A percentile compares a stretch with the other conserved stretches of the same genome.
phyloP scores from a whole-genome alignment of 2,797 vertebrate genomes.

The Stomatorhinus walkeri region DNA sequence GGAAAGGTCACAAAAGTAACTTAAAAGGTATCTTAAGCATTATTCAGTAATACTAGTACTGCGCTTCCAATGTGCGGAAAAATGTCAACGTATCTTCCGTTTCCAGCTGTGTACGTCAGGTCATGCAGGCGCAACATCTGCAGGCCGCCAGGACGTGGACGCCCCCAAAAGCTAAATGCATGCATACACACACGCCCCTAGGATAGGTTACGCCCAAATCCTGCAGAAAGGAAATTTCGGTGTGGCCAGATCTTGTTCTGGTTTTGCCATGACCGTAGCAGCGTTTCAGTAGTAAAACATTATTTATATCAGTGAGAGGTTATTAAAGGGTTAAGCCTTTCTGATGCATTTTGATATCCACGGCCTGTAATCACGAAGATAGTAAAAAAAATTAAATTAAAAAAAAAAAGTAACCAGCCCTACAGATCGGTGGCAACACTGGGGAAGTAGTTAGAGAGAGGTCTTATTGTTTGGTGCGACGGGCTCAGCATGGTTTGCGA shows the following conservation, averaged over 20 bases:
- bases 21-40: not conserved
- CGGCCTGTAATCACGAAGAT: not conserved
- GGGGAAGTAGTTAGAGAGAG: constrained; percentile 33
- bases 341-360: not conserved
- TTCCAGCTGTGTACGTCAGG: not conserved
- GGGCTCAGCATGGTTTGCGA: constrained; percentile 49
- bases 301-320: not conserved
- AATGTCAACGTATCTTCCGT: not conserved
- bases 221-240: not conserved
- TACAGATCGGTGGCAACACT: not conserved
- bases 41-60: not conserved
- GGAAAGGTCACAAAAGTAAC: not conserved
- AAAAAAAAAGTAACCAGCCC: not conserved
- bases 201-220: not conserved
- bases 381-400: not conserved
- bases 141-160: not conserved
- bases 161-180: not conserved
- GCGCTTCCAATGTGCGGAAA: not conserved
- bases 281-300: not conserved
- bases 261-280: not conserved
- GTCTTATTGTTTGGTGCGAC: constrained; percentile 38
- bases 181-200: not conserved
- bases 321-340: not conserved
- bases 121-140: not conserved
- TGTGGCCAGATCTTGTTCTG: not conserved